Conservation (phyloP, 2,113 vertebrate species). For the Leptosomus discolor region DNA sequence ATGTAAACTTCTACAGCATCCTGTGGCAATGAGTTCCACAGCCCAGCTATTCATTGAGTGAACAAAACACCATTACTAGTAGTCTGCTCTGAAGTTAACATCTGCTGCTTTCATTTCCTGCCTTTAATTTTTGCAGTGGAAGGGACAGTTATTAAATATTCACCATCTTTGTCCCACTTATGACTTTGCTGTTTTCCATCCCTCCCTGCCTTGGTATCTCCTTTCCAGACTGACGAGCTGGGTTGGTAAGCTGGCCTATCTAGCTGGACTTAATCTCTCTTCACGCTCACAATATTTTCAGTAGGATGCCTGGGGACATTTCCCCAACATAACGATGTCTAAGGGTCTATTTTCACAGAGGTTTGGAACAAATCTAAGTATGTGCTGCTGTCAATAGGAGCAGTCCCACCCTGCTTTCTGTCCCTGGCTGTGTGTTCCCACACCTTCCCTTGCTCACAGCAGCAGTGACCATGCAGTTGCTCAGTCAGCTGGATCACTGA, state of each 20-base stretch:
- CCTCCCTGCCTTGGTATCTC: neutral
- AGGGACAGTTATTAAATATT: neutral
- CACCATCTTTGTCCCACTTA: neutral
- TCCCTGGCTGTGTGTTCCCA: neutral
- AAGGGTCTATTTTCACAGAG: neutral
- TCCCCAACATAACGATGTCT: neutral
- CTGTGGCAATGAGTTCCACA: neutral
- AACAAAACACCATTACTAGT: neutral
- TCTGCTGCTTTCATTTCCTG: conserved; percentile 28
- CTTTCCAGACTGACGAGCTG: neutral
- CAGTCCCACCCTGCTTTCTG: neutral
- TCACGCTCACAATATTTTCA: neutral
- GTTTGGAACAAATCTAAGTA: neutral
- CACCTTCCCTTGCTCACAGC: neutral
- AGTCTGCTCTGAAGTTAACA: neutral
- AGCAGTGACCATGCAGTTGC: neutral
- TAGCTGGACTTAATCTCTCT: neutral
- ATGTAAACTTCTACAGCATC: neutral
- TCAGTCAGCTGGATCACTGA: neutral
- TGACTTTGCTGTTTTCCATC: neutral
- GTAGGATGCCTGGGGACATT: neutral
- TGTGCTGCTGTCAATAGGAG: neutral
- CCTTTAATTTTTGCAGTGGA: neutral
- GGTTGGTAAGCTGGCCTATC: neutral
- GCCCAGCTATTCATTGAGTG: neutral